A percentile compares a stretch with the other conserved stretches of the same genome.
phyloP scores from a whole-genome alignment of 2,113 vertebrate species.

The Ailurus styani region DNA sequence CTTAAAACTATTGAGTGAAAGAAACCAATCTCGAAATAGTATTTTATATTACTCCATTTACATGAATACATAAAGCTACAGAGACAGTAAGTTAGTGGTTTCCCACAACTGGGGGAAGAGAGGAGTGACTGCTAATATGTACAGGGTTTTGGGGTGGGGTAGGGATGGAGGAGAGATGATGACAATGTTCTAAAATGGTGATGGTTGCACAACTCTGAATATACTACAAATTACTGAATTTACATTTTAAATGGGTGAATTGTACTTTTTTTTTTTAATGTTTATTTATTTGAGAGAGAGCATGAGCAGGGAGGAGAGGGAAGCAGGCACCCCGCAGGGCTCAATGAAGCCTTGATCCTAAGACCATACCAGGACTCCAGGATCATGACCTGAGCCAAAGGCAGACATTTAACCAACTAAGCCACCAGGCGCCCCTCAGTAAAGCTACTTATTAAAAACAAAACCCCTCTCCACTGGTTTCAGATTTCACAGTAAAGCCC shows the following conservation, averaged over 20 bases:
- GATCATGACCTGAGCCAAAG: no score
- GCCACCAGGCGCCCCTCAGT: no score
- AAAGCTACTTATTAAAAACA: not conserved
- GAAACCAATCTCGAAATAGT: not conserved
- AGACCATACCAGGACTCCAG: no score
- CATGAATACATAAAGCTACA: not conserved
- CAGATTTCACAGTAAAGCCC: not conserved
- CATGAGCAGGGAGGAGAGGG: not conserved
- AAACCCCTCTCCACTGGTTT: not conserved
- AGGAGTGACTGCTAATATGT: not conserved
- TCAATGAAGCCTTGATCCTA: no score
- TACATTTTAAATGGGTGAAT: not conserved
- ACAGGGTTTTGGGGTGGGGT: not conserved
- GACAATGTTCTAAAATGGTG: not conserved
- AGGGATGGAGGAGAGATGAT: not conserved
- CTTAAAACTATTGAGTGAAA: not conserved
- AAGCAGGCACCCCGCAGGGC: not conserved
- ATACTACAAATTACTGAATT: not conserved
- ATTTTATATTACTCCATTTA: not conserved
- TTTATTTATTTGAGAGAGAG: not conserved
- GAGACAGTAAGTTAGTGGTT: not conserved
- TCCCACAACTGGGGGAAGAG: not conserved
- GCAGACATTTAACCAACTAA: no score
- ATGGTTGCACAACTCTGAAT: not conserved
- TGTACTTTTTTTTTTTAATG: no score